Conservation (phyloP, 1,140 invertebrate species). For the Lordiphosa clarofinis region DNA sequence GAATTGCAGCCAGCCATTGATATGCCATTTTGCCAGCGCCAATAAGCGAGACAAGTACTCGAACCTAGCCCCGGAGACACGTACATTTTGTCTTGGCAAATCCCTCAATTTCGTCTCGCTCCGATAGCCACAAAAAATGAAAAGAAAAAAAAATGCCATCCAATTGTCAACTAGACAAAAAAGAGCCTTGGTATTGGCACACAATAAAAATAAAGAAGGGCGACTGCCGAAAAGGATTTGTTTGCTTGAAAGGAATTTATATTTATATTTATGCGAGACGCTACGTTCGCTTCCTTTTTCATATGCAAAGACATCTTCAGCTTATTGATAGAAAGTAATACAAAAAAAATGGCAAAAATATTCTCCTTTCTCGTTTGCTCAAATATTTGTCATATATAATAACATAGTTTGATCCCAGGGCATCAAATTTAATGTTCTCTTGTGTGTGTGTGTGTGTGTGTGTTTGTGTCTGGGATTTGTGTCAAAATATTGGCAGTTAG, state of each 20-base stretch:
- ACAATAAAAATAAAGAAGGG: constrained; percentile 34
- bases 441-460: neutral
- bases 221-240: constrained; percentile 67
- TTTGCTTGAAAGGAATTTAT: constrained; percentile 62
- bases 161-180: constrained; percentile 69
- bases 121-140: neutral
- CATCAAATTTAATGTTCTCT: constrained; percentile 58
- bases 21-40: constrained; percentile 61
- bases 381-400: constrained; percentile 55
- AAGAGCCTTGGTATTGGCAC: constrained; percentile 38
- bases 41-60: constrained; percentile 51
- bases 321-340: constrained; percentile 61
- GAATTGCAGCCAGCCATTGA: constrained; percentile 36
- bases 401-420: constrained; percentile 61
- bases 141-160: constrained; percentile 16
- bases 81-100: constrained; percentile 32
- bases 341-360: constrained; percentile 24
- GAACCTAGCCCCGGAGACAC: constrained; percentile 15
- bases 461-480: constrained; percentile 42
- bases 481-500: constrained; percentile 53
- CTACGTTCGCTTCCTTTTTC: constrained; percentile 24
- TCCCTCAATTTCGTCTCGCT: constrained; percentile 29
- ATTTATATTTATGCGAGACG: constrained; percentile 52
- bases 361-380: constrained; percentile 5
- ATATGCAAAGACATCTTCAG: constrained; percentile 63